Conservation (phyloP, 1,140 invertebrate genomes). For the Brachionus rotundiformis region DNA sequence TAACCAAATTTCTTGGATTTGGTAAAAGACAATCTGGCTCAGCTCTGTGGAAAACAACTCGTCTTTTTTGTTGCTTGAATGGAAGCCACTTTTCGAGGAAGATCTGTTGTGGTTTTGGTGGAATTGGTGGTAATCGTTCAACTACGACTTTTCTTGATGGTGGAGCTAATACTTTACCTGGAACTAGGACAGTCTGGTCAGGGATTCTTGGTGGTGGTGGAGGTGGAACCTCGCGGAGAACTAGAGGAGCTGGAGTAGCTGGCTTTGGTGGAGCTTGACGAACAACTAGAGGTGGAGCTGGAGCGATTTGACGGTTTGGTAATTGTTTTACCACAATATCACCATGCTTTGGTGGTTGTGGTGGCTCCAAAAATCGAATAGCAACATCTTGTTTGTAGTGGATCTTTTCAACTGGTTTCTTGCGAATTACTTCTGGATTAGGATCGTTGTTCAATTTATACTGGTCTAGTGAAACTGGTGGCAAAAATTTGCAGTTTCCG, state of each 20-base stretch:
- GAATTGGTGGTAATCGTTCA: slow-evolving; percentile 50
- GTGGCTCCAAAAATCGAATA: slow-evolving; percentile 48
- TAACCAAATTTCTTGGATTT: slow-evolving; percentile 41
- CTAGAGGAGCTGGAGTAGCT: slow-evolving; percentile 38
- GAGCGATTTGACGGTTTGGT: slow-evolving; percentile 32
- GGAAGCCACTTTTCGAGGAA: slow-evolving; percentile 50
- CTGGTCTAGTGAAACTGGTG: slow-evolving; percentile 40
- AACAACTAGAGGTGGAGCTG: slow-evolving; percentile 52
- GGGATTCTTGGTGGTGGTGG: slow-evolving; percentile 41
- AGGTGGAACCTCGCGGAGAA: slow-evolving; percentile 51
- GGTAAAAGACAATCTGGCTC: slow-evolving; percentile 5
- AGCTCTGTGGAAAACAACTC: slow-evolving; percentile 42
- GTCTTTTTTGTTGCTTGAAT: slow-evolving; percentile 46
- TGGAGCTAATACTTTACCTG: slow-evolving; percentile 45
- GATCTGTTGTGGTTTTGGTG: slow-evolving; percentile 39
- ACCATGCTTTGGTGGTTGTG: slow-evolving; percentile 47
- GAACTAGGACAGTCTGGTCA: not conserved
- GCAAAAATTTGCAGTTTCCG: slow-evolving; percentile 31
- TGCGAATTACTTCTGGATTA: slow-evolving; percentile 45
- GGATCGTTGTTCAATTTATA: slow-evolving; percentile 52
- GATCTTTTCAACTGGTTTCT: not conserved
- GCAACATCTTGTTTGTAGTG: slow-evolving; percentile 47
- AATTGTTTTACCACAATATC: slow-evolving; percentile 38
- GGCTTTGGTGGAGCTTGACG: slow-evolving; percentile 41
- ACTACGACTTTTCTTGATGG: slow-evolving; percentile 49